Evolutionary conservation across 2,113 vertebrate genomes (phyloP).

Genomic region (Saguinus imperator): DNA sequence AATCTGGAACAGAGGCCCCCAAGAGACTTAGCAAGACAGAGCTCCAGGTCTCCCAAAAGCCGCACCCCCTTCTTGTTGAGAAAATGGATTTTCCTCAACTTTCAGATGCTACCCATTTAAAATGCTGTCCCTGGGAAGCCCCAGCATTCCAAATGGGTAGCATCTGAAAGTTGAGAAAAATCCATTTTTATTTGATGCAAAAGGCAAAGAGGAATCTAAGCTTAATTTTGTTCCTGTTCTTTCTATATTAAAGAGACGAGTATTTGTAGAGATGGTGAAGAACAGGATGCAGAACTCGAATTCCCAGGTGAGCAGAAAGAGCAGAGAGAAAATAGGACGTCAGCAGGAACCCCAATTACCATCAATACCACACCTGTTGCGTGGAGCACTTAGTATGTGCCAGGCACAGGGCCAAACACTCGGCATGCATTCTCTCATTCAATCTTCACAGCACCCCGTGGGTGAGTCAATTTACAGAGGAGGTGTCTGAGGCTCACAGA

Average conservation of each 20-base stretch:
- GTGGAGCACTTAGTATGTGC: fast-evolving
- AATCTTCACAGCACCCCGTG: not conserved
- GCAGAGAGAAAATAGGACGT: not conserved
- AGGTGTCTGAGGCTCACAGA: not conserved
- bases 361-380: fast-evolving
- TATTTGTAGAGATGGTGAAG: slow-evolving; percentile 57
- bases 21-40: not conserved
- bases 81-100: not conserved
- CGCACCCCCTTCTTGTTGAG: no score
- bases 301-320: slow-evolving; percentile 64
- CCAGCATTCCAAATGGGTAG: not conserved
- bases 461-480: not conserved
- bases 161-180: not conserved
- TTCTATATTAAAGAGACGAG: slow-evolving; percentile 56
- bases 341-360: not conserved
- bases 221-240: slow-evolving; percentile 30
- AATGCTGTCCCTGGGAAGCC: not conserved
- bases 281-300: slow-evolving; percentile 14
- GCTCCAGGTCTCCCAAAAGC: fast-evolving
- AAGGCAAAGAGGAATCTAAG: not conserved
- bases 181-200: not conserved
- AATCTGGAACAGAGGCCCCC: not conserved
- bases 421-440: fast-evolving
- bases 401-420: not conserved
- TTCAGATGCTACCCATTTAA: not conserved